Evolutionary conservation across 1,140 invertebrate species (phyloP).

Genomic region (Antheraea pernyi): DNA sequence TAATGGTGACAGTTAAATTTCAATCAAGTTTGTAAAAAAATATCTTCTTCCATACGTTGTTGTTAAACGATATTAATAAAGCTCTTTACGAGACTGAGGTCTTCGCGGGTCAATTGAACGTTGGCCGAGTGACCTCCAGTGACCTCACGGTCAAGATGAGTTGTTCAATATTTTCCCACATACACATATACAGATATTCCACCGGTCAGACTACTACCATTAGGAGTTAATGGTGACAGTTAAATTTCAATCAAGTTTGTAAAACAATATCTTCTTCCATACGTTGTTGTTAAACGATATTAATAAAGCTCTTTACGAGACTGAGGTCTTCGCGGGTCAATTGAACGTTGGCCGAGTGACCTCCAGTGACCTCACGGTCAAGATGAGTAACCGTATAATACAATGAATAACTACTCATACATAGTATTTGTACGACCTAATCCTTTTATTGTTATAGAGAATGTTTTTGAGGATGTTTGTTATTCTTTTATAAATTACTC

Average conservation of each 20-base stretch:
- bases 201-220: no score
- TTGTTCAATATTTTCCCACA: no score
- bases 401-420: no score
- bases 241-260: neutral
- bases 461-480: no score
- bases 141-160: neutral
- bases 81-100: neutral
- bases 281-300: neutral
- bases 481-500: no score
- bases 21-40: neutral
- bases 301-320: neutral
- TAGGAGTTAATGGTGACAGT: neutral
- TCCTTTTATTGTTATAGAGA: no score
- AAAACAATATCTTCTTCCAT: neutral
- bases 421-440: no score
- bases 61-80: neutral
- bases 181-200: no score
- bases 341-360: conserved; percentile 18
- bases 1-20: neutral
- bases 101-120: conserved; percentile 17
- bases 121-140: conserved; percentile 15
- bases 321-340: conserved; percentile 12
- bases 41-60: neutral
- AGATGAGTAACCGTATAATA: neutral
- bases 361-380: neutral